Base-by-base conservation (phyloP, 2,797 vertebrate genomes). In the Chelonia mydas region DNA sequence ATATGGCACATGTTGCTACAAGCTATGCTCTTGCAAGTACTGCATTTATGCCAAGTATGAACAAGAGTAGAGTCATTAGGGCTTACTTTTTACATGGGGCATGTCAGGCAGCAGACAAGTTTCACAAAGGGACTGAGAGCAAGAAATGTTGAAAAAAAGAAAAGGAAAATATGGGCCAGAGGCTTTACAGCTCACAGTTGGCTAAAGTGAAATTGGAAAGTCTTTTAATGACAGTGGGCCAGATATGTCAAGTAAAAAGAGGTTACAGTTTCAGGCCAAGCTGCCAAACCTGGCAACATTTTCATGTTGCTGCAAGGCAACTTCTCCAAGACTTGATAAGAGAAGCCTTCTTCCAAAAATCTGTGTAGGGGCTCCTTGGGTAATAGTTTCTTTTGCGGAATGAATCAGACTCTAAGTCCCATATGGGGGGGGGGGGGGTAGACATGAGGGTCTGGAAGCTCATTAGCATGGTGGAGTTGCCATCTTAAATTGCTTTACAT, bases 21-120 rank as follows among this genome's bases (percentile, higher is more conserved):
- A 97, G 95, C 94, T 89, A 95, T 88, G 78, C 90, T 81, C 87
- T 97, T 95, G 68, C 93, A 96, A 97, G 94, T 92, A 88, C 55
- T 93, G 94, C 95, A 94, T 96, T 97, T 95, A 97, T 97, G 97
- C 96, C 96, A 94, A 97, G 90, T 93, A 97, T 96, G 95, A 97
- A 90, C 93, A 96, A 96, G 96, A 92, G 87, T 86, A 13, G 77
- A 87, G 90, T 95, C 96, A 97, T 97, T 95, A 97, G 68, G 95
- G 95, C 79, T 95, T 96, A 80, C 91, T 85, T 87, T 97, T 95
- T 97, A 96, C 90, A 90, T 94, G 95, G 96, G 96, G 94, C 95
- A 97, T 95, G 93, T 96, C 96, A 94, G 45, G 95, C 93, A 95
- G 88, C 92, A 96, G 94, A 97, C 80, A 57, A 89, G 88, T 90